Percentiles rank a stretch among this genome's conserved stretches.
These are phyloP conservation scores for Oophaga sylvatica DNA, from an alignment of 2,797 vertebrate genomes.

Conservation along the genomic window DNA sequence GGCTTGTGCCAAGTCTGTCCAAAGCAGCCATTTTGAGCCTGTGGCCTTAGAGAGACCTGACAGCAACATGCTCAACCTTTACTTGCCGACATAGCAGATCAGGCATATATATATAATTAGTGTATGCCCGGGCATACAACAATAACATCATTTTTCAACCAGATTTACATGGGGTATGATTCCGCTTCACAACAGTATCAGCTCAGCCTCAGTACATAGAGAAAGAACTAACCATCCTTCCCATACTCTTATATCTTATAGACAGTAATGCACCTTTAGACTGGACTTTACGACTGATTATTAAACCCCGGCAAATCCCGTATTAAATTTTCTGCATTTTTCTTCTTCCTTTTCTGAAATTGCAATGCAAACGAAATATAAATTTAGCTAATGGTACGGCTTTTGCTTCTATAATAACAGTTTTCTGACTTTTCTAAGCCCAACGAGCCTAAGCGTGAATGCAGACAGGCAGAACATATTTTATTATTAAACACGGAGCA, in stretches of 20 bases:
- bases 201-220: no score
- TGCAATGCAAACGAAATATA: conserved; percentile 50
- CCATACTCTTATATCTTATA: not conserved
- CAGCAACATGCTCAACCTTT: no score
- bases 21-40: no score
- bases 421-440: conserved; percentile 14
- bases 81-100: no score
- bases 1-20: no score
- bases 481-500: conserved; percentile 55
- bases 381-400: conserved; percentile 47
- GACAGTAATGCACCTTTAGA: conserved; percentile 25
- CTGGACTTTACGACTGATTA: conserved; percentile 42
- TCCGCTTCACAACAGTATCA: not conserved
- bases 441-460: conserved; percentile 13
- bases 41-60: no score
- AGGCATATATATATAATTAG: no score
- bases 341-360: conserved; percentile 15
- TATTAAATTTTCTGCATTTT: conserved; percentile 2
- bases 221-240: no score
- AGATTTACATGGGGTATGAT: no score
- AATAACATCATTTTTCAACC: no score
- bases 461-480: conserved; percentile 57
- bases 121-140: no score
- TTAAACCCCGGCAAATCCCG: conserved; percentile 16
- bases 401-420: conserved; percentile 36